Conservation (phyloP, 1,140 invertebrate species). For the Bombus sylvicola region DNA sequence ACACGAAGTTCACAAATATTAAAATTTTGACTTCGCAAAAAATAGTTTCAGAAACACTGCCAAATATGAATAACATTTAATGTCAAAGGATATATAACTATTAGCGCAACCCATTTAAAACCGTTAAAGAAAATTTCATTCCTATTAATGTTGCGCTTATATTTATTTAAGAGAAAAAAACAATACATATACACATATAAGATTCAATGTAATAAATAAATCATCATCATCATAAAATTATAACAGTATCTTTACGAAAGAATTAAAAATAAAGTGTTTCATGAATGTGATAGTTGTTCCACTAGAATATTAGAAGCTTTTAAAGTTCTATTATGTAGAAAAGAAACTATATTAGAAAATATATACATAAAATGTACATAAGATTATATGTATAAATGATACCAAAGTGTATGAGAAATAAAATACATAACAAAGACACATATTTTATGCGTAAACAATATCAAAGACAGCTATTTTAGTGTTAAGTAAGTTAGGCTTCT, state of each 20-base stretch:
- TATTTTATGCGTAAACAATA: slow-evolving; percentile 70
- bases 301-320: slow-evolving; percentile 66
- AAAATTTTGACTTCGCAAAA: slow-evolving; percentile 27
- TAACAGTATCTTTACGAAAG: slow-evolving; percentile 48
- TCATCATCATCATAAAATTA: slow-evolving; percentile 25
- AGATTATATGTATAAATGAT: slow-evolving; percentile 72
- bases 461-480: slow-evolving; percentile 65
- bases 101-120: slow-evolving; percentile 15
- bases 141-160: slow-evolving; percentile 32
- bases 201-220: slow-evolving; percentile 23
- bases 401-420: slow-evolving; percentile 77
- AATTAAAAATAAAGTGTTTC: slow-evolving; percentile 61
- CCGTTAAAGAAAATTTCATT: slow-evolving; percentile 23
- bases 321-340: slow-evolving; percentile 49
- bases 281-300: slow-evolving; percentile 78
- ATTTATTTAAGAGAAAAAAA: slow-evolving; percentile 23
- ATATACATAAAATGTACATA: slow-evolving; percentile 58
- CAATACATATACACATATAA: neutral
- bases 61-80: slow-evolving; percentile 35
- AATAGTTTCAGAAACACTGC: slow-evolving; percentile 48
- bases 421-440: slow-evolving; percentile 74
- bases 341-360: slow-evolving; percentile 33
- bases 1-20: neutral
- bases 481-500: slow-evolving; percentile 63
- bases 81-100: slow-evolving; percentile 7